Evolutionary conservation across 2,888 invertebrate genomes (phyloP).

Genomic region (Calephelis perditalis): DNA sequence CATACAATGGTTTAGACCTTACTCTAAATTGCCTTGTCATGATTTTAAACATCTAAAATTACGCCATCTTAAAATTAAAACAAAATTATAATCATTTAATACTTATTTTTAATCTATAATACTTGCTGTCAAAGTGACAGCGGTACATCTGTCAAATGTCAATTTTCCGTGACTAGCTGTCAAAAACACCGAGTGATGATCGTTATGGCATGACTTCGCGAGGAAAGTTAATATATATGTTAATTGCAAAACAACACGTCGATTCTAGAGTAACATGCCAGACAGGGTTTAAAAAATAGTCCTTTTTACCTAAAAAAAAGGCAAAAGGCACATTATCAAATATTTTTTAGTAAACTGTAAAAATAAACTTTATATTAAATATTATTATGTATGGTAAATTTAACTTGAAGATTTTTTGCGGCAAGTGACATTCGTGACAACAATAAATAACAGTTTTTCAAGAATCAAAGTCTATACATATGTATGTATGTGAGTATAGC

Average conservation of each 20-base stretch:
- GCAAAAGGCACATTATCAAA: too few species aligned
- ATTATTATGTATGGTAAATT: too few species aligned
- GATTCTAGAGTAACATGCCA: background rate
- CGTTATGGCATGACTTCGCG: constrained; percentile 19
- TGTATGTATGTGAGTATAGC: too few species aligned
- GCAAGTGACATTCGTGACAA: too few species aligned
- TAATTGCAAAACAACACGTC: constrained; percentile 6
- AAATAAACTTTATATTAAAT: too few species aligned
- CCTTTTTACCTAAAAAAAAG: too few species aligned
- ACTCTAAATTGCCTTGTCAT: constrained; percentile 70
- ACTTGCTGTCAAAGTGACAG: constrained; percentile 47
- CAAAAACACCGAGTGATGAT: constrained; percentile 42
- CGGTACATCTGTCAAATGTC: constrained; percentile 48
- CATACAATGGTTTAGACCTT: constrained; percentile 49
- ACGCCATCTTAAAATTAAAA: constrained; percentile 70
- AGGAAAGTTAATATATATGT: constrained; percentile 1
- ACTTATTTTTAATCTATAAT: constrained; percentile 59
- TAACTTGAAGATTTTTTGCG: too few species aligned
- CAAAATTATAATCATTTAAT: constrained; percentile 49
- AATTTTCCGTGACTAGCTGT: constrained; percentile 70
- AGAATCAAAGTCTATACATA: too few species aligned
- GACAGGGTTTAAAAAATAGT: too few species aligned
- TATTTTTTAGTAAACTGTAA: too few species aligned
- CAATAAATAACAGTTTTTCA: too few species aligned
- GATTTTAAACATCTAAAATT: constrained; percentile 70